Conservation (phyloP, 2,113 vertebrate species). For the Epinephelus fuscoguttatus region DNA sequence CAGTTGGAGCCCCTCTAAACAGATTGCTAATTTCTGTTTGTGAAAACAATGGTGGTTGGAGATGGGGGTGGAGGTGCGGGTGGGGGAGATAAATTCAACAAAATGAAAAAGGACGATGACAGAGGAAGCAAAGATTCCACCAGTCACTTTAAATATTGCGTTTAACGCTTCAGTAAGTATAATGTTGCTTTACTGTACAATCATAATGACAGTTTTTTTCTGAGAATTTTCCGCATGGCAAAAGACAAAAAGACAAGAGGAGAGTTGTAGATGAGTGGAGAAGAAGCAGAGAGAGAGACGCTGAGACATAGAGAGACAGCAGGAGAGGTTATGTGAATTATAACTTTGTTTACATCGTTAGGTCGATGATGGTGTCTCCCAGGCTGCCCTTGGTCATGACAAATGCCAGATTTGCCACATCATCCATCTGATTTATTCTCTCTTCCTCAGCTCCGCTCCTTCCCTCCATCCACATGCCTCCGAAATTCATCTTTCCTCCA, state of each 20-base stretch:
- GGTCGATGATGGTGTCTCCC: constrained; percentile 51
- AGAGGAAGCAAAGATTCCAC: neutral
- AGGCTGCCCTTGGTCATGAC: constrained; percentile 56
- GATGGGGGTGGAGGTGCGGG: too few species aligned
- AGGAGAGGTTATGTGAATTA: constrained; percentile 59
- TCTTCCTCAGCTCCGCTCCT: constrained; percentile 2
- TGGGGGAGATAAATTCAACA: neutral
- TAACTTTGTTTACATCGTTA: constrained; percentile 65
- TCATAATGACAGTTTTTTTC: neutral
- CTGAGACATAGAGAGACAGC: neutral
- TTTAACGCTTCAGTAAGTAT: neutral
- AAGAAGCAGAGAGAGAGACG: neutral
- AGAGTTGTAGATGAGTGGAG: neutral
- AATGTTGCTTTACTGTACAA: neutral
- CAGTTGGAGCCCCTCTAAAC: constrained; percentile 32
- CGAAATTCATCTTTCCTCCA: neutral
- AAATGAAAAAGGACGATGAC: constrained; percentile 5
- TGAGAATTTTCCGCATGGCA: neutral
- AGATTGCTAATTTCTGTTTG: constrained; percentile 54
- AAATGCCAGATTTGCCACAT: constrained; percentile 52
- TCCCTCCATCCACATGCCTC: constrained; percentile 1
- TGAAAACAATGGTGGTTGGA: constrained; percentile 11
- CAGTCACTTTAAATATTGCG: neutral
- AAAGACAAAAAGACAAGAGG: neutral
- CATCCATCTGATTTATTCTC: constrained; percentile 51